phyloP scores from a whole-genome alignment of 2,113 vertebrate genomes.

The Antennarius striatus region DNA sequence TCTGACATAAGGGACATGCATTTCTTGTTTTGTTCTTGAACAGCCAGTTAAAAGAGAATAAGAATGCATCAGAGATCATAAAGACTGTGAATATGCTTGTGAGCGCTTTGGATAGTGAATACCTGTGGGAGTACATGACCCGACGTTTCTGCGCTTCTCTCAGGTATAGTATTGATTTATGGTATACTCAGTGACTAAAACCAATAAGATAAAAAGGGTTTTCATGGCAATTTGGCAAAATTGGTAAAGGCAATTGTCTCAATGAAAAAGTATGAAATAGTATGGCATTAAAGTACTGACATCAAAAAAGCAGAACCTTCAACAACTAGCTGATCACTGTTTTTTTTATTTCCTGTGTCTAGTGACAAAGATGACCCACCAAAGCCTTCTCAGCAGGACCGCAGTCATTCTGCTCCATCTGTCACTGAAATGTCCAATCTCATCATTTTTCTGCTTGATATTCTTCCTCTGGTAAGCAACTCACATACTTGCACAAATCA shows the following conservation, averaged over 20 bases:
- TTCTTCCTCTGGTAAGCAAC: conserved; percentile 89
- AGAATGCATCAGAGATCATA: conserved; percentile 91
- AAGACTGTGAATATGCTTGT: conserved; percentile 94
- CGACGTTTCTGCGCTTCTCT: conserved; percentile 86
- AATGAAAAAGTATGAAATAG: too few relatives aligned
- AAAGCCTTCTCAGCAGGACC: conserved; percentile 23
- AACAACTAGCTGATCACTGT: not conserved
- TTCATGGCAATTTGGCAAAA: too few relatives aligned
- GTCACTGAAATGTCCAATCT: conserved; percentile 88
- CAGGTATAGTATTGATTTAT: conserved; percentile 74
- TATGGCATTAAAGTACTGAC: not conserved
- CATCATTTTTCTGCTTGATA: conserved; percentile 91
- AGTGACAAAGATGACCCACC: conserved; percentile 68
- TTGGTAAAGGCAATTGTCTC: too few relatives aligned
- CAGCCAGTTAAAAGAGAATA: conserved; percentile 94
- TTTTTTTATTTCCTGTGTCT: conserved; percentile 6
- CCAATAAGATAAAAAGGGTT: too few relatives aligned
- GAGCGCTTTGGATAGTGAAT: conserved; percentile 90
- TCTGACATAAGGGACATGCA: not conserved
- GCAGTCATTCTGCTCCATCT: conserved; percentile 71
- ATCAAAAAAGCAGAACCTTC: not conserved
- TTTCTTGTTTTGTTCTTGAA: conserved; percentile 9
- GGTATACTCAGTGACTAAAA: not conserved
- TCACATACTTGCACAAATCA: not conserved
- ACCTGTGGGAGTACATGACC: conserved; percentile 96